Evolutionary conservation across 1,140 invertebrate genomes (phyloP).

Genomic region (Aricia agestis): DNA sequence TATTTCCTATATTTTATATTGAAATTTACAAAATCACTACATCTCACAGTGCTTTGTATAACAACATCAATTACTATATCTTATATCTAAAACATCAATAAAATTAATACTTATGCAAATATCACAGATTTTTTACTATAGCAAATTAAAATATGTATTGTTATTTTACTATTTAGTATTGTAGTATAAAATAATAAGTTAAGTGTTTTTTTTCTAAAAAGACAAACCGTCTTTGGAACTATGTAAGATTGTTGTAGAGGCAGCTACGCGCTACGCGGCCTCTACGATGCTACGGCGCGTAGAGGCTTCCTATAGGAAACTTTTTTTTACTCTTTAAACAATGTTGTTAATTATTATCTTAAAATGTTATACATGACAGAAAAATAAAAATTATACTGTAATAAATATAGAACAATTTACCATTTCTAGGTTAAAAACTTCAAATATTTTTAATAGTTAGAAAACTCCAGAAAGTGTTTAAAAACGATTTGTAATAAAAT

Average conservation of each 20-base stretch:
- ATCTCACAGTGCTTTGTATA: not conserved
- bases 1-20: not conserved
- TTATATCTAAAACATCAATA: not conserved
- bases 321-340: not conserved
- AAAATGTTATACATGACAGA: too few species aligned
- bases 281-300: not conserved
- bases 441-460: not conserved
- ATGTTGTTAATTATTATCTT: not conserved
- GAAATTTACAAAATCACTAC: not conserved
- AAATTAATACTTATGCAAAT: not conserved
- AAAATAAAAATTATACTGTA: too few species aligned
- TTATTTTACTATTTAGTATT: not conserved
- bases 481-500: not conserved
- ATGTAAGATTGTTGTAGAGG: not conserved
- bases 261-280: not conserved
- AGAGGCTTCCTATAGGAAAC: not conserved
- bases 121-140: not conserved
- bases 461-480: not conserved
- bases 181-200: not conserved
- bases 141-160: not conserved
- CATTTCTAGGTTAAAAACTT: too few species aligned
- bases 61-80: not conserved
- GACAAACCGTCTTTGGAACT: not conserved
- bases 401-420: too few species aligned
- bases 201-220: not conserved